Evolutionary conservation across 2,888 invertebrate species (phyloP).

Genomic region (Gymnoscelis rufifasciata): DNA sequence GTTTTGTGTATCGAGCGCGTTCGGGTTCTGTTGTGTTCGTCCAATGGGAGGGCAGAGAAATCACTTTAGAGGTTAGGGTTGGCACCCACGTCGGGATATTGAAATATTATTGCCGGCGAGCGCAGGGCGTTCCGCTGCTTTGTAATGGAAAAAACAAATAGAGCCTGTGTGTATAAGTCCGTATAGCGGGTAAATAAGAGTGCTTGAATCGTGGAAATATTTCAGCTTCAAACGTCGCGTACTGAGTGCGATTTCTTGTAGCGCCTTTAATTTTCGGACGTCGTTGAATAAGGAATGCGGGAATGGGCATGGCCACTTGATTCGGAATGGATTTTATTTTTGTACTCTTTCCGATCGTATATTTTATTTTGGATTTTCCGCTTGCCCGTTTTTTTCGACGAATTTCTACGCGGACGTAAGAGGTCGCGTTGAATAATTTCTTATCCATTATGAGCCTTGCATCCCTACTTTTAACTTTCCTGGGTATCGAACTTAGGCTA

Average conservation of each 20-base stretch:
- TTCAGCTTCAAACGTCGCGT: slow-evolving; percentile 50
- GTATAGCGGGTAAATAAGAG: slow-evolving; percentile 58
- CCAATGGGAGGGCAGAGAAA: slow-evolving; percentile 62
- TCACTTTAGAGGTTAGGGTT: slow-evolving; percentile 64
- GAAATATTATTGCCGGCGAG: slow-evolving; percentile 70
- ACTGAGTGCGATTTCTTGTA: slow-evolving; percentile 76
- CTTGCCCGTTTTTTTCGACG: background rate
- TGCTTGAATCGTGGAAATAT: slow-evolving; percentile 64
- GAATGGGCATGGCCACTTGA: slow-evolving; percentile 36
- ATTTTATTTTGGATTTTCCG: no score
- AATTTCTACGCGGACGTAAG: background rate
- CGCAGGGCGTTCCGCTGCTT: slow-evolving; percentile 66
- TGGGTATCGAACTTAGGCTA: background rate
- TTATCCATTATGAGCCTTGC: no score
- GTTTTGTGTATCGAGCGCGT: slow-evolving; percentile 54
- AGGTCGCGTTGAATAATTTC: no score
- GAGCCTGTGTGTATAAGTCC: slow-evolving; percentile 35
- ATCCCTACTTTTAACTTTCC: background rate
- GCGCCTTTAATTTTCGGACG: slow-evolving; percentile 67
- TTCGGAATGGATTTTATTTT: slow-evolving; percentile 36
- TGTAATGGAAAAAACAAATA: slow-evolving; percentile 77
- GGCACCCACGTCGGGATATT: slow-evolving; percentile 61
- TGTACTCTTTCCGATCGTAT: slow-evolving; percentile 17
- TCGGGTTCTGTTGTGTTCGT: slow-evolving; percentile 27
- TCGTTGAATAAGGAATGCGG: slow-evolving; percentile 72